Percentiles rank a stretch among this genome's conserved stretches.
phyloP scores from a whole-genome alignment of 2,888 invertebrate species.

The Onthophagus sagittarius region DNA sequence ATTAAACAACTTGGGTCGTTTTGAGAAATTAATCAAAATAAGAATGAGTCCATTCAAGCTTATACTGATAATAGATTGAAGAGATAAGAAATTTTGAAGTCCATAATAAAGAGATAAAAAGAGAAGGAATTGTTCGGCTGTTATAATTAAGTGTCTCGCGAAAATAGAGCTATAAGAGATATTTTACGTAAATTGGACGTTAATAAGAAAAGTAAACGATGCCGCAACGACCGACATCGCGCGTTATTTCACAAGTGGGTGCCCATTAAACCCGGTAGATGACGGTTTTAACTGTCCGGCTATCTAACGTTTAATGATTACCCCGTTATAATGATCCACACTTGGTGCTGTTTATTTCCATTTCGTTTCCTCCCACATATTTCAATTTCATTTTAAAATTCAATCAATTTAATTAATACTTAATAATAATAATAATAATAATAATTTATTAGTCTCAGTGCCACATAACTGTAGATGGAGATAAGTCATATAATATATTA shows the following conservation, averaged over 20 bases:
- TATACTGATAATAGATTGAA: too few relatives aligned
- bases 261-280: neutral
- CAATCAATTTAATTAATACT: too few relatives aligned
- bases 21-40: too few relatives aligned
- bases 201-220: neutral
- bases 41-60: too few relatives aligned
- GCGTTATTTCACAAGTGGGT: neutral
- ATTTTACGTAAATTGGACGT: neutral
- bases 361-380: neutral
- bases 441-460: too few relatives aligned
- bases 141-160: neutral
- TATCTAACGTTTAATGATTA: neutral
- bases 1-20: too few relatives aligned
- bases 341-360: neutral
- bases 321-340: neutral
- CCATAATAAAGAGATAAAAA: neutral
- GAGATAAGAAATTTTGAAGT: too few relatives aligned
- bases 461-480: too few relatives aligned
- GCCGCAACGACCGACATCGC: neutral
- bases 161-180: neutral
- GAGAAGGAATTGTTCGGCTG: neutral
- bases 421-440: too few relatives aligned
- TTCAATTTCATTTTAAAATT: too few relatives aligned
- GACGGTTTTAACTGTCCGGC: neutral
- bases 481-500: too few relatives aligned